Conservation (phyloP, 2,113 vertebrate species). For the Ciconia boyciana region DNA sequence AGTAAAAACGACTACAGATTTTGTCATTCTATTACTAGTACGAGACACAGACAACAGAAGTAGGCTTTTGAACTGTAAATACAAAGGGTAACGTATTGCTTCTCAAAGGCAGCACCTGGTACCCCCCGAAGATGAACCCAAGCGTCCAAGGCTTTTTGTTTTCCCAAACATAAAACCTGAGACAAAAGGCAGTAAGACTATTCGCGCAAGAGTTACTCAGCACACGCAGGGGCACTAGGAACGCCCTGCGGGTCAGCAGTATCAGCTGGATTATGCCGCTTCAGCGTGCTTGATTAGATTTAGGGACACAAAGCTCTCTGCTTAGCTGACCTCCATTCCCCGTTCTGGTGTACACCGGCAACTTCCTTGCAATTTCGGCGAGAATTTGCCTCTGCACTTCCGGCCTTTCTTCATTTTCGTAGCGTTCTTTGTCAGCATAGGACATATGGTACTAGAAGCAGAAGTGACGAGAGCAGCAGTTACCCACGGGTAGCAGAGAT, state of each 20-base stretch:
- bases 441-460: conserved; percentile 89
- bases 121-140: not conserved
- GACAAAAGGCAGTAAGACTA: not conserved
- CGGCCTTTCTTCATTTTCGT: conserved; percentile 90
- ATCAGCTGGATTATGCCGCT: accelerated
- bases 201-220: not conserved
- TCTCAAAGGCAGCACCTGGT: not conserved
- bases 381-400: conserved; percentile 94
- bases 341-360: conserved; percentile 90
- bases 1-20: not conserved
- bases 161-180: not conserved
- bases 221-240: not conserved
- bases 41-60: not conserved
- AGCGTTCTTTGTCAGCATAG: conserved; percentile 90
- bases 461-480: not conserved
- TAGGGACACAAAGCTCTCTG: not conserved
- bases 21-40: not conserved
- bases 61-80: not conserved
- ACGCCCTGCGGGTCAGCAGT: accelerated
- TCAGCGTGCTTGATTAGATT: accelerated
- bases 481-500: accelerated
- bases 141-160: not conserved
- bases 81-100: not conserved
- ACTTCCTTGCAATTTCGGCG: conserved; percentile 85
- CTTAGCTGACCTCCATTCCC: conserved; percentile 85